These are phyloP conservation scores for Pantala flavescens DNA, from an alignment of 1,140 invertebrate genomes.

Conservation along the genomic window DNA sequence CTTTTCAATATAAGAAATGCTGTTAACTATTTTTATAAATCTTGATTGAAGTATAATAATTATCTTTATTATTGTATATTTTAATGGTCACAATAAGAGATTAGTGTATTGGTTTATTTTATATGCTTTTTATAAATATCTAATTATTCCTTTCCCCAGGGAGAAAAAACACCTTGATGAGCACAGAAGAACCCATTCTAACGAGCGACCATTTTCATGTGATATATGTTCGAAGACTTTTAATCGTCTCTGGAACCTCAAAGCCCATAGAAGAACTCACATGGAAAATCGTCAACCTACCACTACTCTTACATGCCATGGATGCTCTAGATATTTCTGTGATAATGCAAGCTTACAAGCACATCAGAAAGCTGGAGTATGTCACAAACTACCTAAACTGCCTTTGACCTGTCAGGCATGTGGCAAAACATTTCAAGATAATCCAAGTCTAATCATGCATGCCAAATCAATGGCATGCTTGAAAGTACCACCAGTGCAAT, in stretches of 20 bases:
- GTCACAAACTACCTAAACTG: background rate
- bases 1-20: no score
- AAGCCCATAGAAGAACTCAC: background rate
- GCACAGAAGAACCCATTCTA: slow-evolving; percentile 14
- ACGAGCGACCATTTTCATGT: slow-evolving; percentile 16
- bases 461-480: background rate
- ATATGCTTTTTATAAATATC: no score
- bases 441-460: background rate
- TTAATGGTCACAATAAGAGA: no score
- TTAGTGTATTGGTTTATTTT: no score
- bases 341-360: background rate
- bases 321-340: background rate
- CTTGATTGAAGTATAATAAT: no score
- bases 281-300: background rate
- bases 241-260: background rate
- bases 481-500: background rate
- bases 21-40: no score
- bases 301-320: background rate
- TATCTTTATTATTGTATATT: no score
- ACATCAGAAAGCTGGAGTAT: background rate
- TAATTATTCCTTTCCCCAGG: background rate
- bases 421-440: background rate
- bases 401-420: background rate
- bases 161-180: slow-evolving; percentile 12
- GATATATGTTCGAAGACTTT: slow-evolving; percentile 14